phyloP scores from a whole-genome alignment of 1,140 invertebrate species.

The Drosophila setifemur region DNA sequence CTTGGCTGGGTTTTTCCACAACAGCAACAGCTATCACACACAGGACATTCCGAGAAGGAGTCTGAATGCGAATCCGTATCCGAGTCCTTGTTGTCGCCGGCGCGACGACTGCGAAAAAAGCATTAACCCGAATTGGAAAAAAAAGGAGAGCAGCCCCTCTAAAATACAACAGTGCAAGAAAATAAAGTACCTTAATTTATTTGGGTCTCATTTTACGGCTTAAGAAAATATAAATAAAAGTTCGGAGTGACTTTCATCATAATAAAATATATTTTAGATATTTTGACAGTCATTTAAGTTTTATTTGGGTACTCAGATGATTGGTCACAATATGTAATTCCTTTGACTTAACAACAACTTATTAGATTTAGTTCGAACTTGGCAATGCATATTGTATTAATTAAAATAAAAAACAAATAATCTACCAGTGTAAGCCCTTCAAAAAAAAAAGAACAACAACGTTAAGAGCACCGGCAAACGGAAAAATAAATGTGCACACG shows the following conservation, averaged over 20 bases:
- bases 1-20: constrained; percentile 10
- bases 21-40: constrained; percentile 53
- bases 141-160: constrained; percentile 7
- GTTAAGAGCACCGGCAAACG: constrained; percentile 13
- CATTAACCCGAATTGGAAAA: constrained; percentile 74
- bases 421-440: constrained; percentile 12
- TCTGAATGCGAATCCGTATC: not conserved
- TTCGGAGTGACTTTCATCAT: too few species aligned
- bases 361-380: too few species aligned
- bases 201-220: too few species aligned
- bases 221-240: too few species aligned
- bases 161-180: constrained; percentile 21
- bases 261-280: too few species aligned
- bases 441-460: constrained; percentile 6
- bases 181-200: too few species aligned
- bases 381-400: too few species aligned
- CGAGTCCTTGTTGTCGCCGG: constrained; percentile 49
- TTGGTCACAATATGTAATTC: too few species aligned
- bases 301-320: too few species aligned
- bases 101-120: constrained; percentile 74
- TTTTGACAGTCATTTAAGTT: too few species aligned
- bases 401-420: not conserved
- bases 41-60: not conserved
- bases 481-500: constrained; percentile 40
- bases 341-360: too few species aligned